These are phyloP conservation scores for Barbus barbus DNA, from an alignment of 2,113 vertebrate genomes.

Conservation along the genomic window DNA sequence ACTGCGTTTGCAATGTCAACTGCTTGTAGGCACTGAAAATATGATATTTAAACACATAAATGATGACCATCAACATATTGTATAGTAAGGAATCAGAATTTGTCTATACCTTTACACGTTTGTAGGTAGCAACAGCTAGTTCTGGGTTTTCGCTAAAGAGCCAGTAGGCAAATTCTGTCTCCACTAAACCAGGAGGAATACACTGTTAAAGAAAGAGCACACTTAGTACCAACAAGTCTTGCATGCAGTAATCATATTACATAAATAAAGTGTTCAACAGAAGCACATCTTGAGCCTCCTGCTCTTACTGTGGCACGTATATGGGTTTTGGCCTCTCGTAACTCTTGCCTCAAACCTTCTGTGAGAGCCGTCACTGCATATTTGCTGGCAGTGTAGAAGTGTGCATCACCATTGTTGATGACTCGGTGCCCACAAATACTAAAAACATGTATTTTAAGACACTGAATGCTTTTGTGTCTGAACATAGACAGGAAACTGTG, in stretches of 20 bases:
- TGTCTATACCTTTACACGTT: conserved; percentile 76
- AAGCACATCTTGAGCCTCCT: too few relatives aligned
- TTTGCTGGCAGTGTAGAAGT: conserved; percentile 89
- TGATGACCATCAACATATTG: too few relatives aligned
- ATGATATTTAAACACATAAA: too few relatives aligned
- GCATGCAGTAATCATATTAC: too few relatives aligned
- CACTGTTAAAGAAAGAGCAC: conserved; percentile 67
- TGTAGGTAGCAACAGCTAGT: conserved; percentile 80
- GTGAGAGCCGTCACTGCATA: conserved; percentile 85
- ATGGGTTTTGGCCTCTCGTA: conserved; percentile 81
- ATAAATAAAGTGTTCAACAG: too few relatives aligned
- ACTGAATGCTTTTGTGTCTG: too few relatives aligned
- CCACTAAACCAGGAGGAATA: conserved; percentile 84
- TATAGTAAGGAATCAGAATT: too few relatives aligned
- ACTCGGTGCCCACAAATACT: conserved; percentile 86
- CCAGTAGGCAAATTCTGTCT: conserved; percentile 81
- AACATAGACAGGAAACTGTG: too few relatives aligned
- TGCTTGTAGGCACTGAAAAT: conserved; percentile 78
- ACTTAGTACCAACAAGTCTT: neutral
- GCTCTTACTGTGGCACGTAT: conserved; percentile 88
- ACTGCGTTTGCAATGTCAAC: conserved; percentile 82
- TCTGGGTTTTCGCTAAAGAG: conserved; percentile 77
- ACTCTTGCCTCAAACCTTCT: conserved; percentile 85
- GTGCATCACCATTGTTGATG: conserved; percentile 60
- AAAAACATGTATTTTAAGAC: neutral